Percentiles rank a stretch among this genome's conserved stretches.
phyloP scores from a whole-genome alignment of 2,888 invertebrate species.

The Apodemia duryi region DNA sequence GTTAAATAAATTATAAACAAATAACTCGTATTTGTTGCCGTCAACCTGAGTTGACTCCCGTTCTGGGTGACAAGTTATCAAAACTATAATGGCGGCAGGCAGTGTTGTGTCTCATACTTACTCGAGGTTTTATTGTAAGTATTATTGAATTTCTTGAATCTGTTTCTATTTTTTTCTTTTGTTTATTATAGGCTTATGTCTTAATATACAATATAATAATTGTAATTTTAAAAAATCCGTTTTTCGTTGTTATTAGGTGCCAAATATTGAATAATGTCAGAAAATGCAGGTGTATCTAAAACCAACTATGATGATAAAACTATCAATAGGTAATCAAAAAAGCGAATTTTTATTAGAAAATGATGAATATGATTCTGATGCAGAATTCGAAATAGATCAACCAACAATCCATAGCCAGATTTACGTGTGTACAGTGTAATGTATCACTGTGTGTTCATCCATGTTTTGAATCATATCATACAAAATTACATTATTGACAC shows the following conservation, averaged over 20 bases:
- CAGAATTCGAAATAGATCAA: constrained; percentile 15
- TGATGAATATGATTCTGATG: constrained; percentile 13
- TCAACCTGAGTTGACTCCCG: constrained; percentile 3
- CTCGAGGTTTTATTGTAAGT: not conserved
- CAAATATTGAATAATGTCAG: constrained; percentile 9
- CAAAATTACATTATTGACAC: not conserved
- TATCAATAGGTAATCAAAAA: constrained; percentile 9
- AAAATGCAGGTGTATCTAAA: constrained; percentile 11
- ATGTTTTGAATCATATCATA: not conserved
- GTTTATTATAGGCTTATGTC: too few species aligned
- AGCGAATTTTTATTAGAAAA: constrained; percentile 16
- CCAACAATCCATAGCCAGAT: not conserved
- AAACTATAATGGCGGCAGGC: constrained; percentile 14
- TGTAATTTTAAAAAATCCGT: too few species aligned
- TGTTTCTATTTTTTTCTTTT: too few species aligned
- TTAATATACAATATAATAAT: too few species aligned
- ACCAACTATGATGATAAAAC: not conserved
- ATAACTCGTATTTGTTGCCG: not conserved
- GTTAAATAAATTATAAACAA: not conserved
- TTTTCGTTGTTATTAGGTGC: constrained; percentile 6
- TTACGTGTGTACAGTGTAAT: not conserved
- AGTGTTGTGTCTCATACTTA: not conserved
- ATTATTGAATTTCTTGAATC: not conserved
- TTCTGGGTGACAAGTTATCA: not conserved
- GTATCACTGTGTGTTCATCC: constrained; percentile 4